phyloP scores from a whole-genome alignment of 2,113 vertebrate genomes.

The Thryonomys swinderianus region DNA sequence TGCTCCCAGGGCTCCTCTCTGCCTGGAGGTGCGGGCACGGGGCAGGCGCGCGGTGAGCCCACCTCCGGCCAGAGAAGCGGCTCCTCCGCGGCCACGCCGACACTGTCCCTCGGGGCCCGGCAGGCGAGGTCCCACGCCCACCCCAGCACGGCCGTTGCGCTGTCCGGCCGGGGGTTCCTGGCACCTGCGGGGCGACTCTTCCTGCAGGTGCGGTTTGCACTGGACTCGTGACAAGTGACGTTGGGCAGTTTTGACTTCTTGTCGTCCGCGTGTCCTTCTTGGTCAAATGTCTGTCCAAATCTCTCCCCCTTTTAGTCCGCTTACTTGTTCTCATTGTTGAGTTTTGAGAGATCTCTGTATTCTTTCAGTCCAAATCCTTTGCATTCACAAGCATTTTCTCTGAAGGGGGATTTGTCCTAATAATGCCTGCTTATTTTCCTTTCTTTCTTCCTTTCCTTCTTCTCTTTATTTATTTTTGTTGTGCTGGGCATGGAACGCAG shows the following conservation, averaged over 20 bases:
- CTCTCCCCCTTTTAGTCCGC: background rate
- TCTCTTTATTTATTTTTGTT: background rate
- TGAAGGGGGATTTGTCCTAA: background rate
- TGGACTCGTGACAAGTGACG: background rate
- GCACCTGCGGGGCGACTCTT: background rate
- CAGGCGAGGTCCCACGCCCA: too few species aligned
- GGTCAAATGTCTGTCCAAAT: background rate
- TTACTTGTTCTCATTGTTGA: background rate
- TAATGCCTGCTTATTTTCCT: background rate
- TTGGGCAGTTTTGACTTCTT: background rate
- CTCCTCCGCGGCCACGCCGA: too few species aligned
- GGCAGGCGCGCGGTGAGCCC: too few species aligned
- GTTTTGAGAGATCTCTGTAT: background rate
- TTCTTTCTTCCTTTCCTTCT: background rate
- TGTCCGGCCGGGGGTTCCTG: background rate
- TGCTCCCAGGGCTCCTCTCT: too few species aligned
- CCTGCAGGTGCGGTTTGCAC: background rate
- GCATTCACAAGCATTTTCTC: conserved; percentile 10
- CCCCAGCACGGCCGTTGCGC: too few species aligned
- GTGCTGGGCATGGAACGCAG: background rate
- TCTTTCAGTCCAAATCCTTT: background rate
- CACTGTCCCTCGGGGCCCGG: too few species aligned
- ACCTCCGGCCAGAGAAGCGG: too few species aligned
- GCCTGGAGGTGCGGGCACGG: too few species aligned
- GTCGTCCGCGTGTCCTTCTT: background rate